Evolutionary conservation across 2,113 vertebrate genomes (phyloP), one percentile per base, ranked within the genome.

Genomic region (Pluvialis apricaria): DNA sequence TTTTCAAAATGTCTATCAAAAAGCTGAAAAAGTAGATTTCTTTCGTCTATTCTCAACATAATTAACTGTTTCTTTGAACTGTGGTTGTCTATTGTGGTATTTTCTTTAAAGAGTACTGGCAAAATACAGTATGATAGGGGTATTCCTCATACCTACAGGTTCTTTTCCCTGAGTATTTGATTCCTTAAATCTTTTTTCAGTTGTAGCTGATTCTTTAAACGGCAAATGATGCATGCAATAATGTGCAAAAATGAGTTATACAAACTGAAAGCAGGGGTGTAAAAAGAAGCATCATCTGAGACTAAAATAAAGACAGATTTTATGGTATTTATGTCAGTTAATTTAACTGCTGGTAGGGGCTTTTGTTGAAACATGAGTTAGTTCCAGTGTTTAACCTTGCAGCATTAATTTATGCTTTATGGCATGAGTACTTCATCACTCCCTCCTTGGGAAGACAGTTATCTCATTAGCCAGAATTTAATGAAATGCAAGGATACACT

Each of bases 401-500:
- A 98, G 98, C 98, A 99, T 99, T 99, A 99, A 99, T 99, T 99
- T 99, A 99, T 99, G 99, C 99, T 99, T 99, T 98, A 98, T 99
- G 98, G 98, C 98, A 98, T 98, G 97, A 98, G 98, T 98, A 98
- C 99, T 99, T 99, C 98, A 99, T 99, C 99, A 99, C 99, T 98
- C 97, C 98, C 99, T 99, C 99, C 99, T 99, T 99, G 99, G 98
- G 98, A 99, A 99, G 98, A 99, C 99, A 99, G 98, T 99, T 99
- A 99, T 99, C 99, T 99, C 99, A 99, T 99, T 99, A 99, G 98
- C 98, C 98, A 97, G 98, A 98, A 98, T 98, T 99, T 99, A 99
- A 99, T 99, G 99, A 99, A 99, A 99, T 99, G 99, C 99, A 99
- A 99, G 99, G 98, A 99, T 99, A 99, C 99, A 99, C 98, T 99